Conservation (phyloP, 2,888 invertebrate genomes). For the Phymatocera aterrima region DNA sequence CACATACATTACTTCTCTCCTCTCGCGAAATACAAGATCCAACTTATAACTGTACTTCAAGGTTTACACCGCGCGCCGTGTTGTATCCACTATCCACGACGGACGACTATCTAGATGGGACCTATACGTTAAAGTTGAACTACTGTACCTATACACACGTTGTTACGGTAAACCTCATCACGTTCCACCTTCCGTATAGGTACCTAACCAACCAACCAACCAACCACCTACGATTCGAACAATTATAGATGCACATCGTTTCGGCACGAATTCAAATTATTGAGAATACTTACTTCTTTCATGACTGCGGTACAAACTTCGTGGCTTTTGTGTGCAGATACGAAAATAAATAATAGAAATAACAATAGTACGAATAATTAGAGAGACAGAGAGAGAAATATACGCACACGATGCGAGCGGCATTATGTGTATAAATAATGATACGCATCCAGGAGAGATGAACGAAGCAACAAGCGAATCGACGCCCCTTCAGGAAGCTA, state of each 20-base stretch:
- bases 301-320: too few species aligned
- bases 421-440: background rate
- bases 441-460: conserved; percentile 50
- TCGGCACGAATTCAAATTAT: background rate
- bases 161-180: conserved; percentile 41
- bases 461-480: conserved; percentile 46
- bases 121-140: background rate
- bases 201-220: background rate
- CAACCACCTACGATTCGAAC: background rate
- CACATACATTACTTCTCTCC: too few species aligned
- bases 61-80: background rate
- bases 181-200: conserved; percentile 16
- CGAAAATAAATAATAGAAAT: too few species aligned
- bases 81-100: conserved; percentile 15
- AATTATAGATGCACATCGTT: conserved; percentile 6
- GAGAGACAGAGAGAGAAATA: too few species aligned
- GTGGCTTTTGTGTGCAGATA: too few species aligned
- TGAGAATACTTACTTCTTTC: too few species aligned
- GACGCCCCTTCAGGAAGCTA: conserved; percentile 45
- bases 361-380: too few species aligned
- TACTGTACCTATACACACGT: background rate
- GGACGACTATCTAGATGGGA: background rate
- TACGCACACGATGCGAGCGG: too few species aligned
- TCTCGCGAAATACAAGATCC: conserved; percentile 7
- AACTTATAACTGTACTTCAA: conserved; percentile 16